Evolutionary conservation across 2,888 invertebrate species (phyloP), one percentile per base, ranked within the genome.

Genomic region (Physocephala rufipes): DNA sequence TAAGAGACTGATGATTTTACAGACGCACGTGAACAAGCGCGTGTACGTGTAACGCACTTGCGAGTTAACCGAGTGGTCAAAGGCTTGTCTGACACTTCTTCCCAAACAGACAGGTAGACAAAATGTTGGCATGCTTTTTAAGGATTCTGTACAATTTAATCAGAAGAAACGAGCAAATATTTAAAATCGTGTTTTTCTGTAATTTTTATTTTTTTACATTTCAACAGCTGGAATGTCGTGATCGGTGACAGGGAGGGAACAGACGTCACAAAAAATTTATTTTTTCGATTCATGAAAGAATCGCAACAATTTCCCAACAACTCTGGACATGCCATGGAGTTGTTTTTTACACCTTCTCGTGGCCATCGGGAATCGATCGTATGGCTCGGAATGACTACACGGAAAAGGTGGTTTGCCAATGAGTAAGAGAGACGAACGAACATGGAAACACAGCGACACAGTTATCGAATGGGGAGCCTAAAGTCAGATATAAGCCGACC

Each of bases 241-340:
- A 51, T 4, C 5, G 30, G 15, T n/a, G 13, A 21, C 28, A 43
- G 2, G 19, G 45, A 24, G n/a, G n/a, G 13, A 43, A 1, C 3
- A 26, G 30, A 15, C 19, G 28, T 26, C 61, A 19, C 59, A 51
- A 28, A 68, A 59, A 61, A 59, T 68, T 68, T 61, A 28, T 47
- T 28, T 36, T 36, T 45, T 21, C 28, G 59, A 51, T 51, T 63
- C 61, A 19, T 21, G 47, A 30, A 53, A 36, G 66, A 16, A 19
- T 21, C 43, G 16, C 9, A 16, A 61, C 61, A 68, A 61, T n/a
- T n/a, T n/a, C n/a, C n/a, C n/a, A n/a, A n/a, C n/a, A n/a, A n/a
- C n/a, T n/a, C n/a, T n/a, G n/a, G 59, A 68, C 61, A 68, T 68
- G 68, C 68, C 68, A 68, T 51, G 68, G 61, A 68, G 61, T 68